Conservation (phyloP, 64 coral and sea anemone species). For the Dendronephthya gigantea region DNA sequence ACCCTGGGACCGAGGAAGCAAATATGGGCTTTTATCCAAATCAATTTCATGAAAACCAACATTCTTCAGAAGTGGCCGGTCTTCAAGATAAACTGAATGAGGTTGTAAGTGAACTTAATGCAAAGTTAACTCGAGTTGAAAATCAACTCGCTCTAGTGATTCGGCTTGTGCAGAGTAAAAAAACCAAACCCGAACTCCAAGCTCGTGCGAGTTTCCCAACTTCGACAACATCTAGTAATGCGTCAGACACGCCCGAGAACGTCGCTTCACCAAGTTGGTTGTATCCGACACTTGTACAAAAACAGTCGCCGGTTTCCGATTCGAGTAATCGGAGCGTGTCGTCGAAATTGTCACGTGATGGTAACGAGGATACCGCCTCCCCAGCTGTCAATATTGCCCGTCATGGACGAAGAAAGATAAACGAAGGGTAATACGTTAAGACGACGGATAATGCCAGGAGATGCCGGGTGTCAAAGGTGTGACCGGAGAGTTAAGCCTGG, state of each 20-base stretch:
- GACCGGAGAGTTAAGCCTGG: too few species aligned
- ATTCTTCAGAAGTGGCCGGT: not conserved
- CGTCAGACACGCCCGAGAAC: not conserved
- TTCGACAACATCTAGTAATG: not conserved
- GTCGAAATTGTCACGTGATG: not conserved
- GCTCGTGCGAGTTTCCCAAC: not conserved
- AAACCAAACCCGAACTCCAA: not conserved
- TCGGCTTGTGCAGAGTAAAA: not conserved
- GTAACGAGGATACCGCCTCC: not conserved
- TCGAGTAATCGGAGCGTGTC: not conserved
- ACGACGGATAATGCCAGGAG: too few species aligned
- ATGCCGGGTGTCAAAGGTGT: too few species aligned
- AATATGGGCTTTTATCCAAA: not conserved
- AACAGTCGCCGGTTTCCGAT: not conserved
- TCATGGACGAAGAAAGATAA: not conserved
- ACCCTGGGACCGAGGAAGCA: not conserved
- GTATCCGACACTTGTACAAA: not conserved
- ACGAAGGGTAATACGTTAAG: too few species aligned
- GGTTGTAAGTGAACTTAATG: not conserved
- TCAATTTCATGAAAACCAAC: not conserved
- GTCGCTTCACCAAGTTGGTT: not conserved
- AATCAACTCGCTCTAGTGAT: not conserved
- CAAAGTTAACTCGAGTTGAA: not conserved
- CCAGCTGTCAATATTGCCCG: not conserved
- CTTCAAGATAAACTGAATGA: not conserved